Conservation (phyloP, 1,140 invertebrate species). For the Trachymyrmex septentrionalis region DNA sequence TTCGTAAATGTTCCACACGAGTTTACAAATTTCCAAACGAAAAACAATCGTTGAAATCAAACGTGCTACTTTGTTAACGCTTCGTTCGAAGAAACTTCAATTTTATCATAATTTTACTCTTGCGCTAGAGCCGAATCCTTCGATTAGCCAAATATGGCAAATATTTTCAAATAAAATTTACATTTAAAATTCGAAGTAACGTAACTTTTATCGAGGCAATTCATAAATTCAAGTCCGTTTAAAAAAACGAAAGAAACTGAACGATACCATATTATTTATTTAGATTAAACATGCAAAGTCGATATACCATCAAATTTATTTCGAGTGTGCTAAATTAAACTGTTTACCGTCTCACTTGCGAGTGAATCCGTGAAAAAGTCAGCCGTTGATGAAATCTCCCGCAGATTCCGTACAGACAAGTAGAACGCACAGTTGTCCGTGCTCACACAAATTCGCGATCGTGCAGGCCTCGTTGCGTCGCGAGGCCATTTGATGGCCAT, state of each 20-base stretch:
- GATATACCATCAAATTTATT: neutral
- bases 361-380: neutral
- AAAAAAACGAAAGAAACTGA: neutral
- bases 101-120: constrained; percentile 17
- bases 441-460: constrained; percentile 50
- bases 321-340: neutral
- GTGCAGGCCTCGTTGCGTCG: constrained; percentile 23
- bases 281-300: neutral
- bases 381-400: neutral
- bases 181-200: neutral
- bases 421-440: constrained; percentile 6
- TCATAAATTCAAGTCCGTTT: neutral
- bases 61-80: neutral
- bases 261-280: neutral
- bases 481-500: constrained; percentile 62
- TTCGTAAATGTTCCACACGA: neutral
- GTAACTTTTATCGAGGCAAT: neutral
- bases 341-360: no score
- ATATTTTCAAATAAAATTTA: constrained; percentile 1
- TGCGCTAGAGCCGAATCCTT: neutral
- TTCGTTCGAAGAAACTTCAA: neutral
- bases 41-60: neutral
- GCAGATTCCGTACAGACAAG: neutral
- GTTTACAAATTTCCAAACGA: neutral
- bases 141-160: neutral